Evolutionary conservation across 2,797 vertebrate species (phyloP).

Genomic region (Pantherophis vulpinus): DNA sequence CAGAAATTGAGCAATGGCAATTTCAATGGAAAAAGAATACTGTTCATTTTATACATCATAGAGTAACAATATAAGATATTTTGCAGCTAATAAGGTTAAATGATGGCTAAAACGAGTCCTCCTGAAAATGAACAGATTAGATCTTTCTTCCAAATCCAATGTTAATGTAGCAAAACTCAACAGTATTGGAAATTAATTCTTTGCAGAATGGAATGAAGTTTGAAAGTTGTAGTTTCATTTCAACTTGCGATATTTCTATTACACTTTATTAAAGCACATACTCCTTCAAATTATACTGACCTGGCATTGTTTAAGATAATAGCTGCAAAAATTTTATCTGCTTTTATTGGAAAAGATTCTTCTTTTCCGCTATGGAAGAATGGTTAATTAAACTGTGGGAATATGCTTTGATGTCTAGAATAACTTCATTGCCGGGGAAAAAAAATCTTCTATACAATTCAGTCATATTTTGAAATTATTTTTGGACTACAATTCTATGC

Average conservation of each 20-base stretch:
- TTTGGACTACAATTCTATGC: neutral
- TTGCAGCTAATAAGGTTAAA: neutral
- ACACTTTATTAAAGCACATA: neutral
- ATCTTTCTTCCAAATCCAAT: neutral
- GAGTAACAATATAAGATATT: neutral
- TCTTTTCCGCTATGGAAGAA: neutral
- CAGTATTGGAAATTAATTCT: neutral
- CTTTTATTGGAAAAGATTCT: neutral
- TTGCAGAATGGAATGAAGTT: neutral
- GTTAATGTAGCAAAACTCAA: neutral
- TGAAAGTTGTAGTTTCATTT: neutral
- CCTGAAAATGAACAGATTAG: neutral
- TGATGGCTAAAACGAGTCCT: neutral
- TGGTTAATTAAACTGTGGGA: neutral
- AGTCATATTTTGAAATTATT: neutral
- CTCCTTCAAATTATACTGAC: neutral
- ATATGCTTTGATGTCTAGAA: neutral
- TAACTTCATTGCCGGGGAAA: neutral
- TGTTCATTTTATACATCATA: neutral
- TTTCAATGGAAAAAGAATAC: neutral
- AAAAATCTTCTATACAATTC: neutral
- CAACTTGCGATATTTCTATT: neutral
- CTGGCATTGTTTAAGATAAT: neutral
- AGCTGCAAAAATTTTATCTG: neutral
- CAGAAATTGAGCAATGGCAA: neutral